Percentiles rank a stretch among this genome's conserved stretches.
Conservation (phyloP, 2,888 invertebrate genomes). For the Camptogramma bilineatum region DNA sequence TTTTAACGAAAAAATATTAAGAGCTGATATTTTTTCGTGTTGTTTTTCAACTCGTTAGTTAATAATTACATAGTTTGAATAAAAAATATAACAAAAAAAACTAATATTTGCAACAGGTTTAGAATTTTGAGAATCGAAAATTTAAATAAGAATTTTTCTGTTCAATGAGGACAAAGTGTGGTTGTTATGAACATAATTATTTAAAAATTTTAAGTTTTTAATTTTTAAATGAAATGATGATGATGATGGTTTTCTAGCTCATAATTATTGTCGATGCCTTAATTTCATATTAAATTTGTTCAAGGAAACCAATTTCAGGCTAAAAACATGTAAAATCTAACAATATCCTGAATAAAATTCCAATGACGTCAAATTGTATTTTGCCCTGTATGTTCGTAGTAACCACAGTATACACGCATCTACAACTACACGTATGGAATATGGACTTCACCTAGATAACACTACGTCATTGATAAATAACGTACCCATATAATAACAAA, state of each 20-base stretch:
- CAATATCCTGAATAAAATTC: not conserved
- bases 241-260: too few relatives aligned
- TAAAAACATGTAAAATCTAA: not conserved
- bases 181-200: too few relatives aligned
- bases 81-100: too few relatives aligned
- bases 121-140: too few relatives aligned
- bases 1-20: not conserved
- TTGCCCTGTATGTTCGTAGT: not conserved
- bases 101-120: too few relatives aligned
- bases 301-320: not conserved
- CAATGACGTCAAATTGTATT: constrained; percentile 2
- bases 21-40: not conserved
- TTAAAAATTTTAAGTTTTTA: too few relatives aligned
- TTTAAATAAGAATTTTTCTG: too few relatives aligned
- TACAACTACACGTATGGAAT: constrained; percentile 1
- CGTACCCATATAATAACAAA: not conserved
- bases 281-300: too few relatives aligned
- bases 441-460: constrained; percentile 5
- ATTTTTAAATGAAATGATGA: too few relatives aligned
- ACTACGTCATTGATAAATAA: constrained; percentile 6
- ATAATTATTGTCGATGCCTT: too few relatives aligned
- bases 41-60: not conserved
- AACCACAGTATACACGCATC: constrained; percentile 1
- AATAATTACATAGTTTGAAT: too few relatives aligned
- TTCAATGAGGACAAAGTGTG: too few relatives aligned